Evolutionary conservation across 2,888 invertebrate genomes (phyloP).

Genomic region (Cephus nigrinus): DNA sequence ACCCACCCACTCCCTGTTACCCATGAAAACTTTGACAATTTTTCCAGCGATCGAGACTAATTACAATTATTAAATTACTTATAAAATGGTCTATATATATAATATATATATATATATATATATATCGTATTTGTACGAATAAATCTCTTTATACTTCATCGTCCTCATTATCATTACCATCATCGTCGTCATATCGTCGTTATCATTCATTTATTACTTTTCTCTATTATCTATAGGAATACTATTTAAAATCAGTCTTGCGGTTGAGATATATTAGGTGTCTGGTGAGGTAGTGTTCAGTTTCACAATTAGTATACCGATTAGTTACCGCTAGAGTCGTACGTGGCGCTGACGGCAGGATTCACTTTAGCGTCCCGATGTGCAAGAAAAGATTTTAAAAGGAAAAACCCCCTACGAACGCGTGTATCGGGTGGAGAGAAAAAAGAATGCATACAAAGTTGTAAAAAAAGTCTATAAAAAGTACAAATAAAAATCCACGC

Average conservation of each 20-base stretch:
- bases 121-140: slow-evolving; percentile 40
- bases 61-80: slow-evolving; percentile 15
- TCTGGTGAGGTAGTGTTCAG: slow-evolving; percentile 65
- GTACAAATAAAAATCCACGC: too few relatives aligned
- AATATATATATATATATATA: background rate
- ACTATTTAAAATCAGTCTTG: slow-evolving; percentile 67
- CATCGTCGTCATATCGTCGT: background rate
- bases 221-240: slow-evolving; percentile 58
- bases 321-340: background rate
- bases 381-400: too few relatives aligned
- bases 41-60: background rate
- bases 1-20: background rate
- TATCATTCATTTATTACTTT: slow-evolving; percentile 33
- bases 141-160: slow-evolving; percentile 30
- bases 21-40: background rate
- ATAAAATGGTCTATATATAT: slow-evolving; percentile 21
- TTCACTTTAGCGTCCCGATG: too few relatives aligned
- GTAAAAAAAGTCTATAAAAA: too few relatives aligned
- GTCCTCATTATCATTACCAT: too few relatives aligned
- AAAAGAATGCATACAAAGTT: too few relatives aligned
- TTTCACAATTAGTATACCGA: slow-evolving; percentile 59
- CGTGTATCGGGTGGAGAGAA: too few relatives aligned
- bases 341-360: too few relatives aligned
- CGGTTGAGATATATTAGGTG: slow-evolving; percentile 65
- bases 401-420: too few relatives aligned